Conservation (phyloP, 2,888 invertebrate species). For the Trichacis sp. region DNA sequence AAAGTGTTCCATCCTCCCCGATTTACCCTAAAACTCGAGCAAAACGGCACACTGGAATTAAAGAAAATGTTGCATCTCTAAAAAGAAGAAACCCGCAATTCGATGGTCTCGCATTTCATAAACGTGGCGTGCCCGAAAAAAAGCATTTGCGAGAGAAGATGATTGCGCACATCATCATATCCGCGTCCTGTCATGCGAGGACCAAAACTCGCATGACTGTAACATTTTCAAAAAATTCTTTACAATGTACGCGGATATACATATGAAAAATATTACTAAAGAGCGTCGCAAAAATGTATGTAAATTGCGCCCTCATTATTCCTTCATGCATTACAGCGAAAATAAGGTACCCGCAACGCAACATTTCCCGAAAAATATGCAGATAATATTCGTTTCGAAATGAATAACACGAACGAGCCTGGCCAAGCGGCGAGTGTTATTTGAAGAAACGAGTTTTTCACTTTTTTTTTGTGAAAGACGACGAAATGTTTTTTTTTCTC, state of each 20-base stretch:
- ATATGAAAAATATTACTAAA: conserved; percentile 12
- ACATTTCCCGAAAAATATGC: not conserved
- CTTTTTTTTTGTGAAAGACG: too few species aligned
- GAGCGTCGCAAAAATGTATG: conserved; percentile 24
- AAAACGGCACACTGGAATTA: too few species aligned
- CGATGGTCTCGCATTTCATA: conserved; percentile 26
- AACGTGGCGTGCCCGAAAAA: conserved; percentile 41
- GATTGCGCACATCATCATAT: conserved; percentile 40
- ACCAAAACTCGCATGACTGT: conserved; percentile 42
- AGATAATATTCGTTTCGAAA: not conserved
- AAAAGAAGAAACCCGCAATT: conserved; percentile 38
- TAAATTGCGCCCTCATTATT: conserved; percentile 17
- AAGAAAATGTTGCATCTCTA: conserved; percentile 15
- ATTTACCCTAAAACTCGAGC: too few species aligned
- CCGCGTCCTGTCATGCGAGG: conserved; percentile 37
- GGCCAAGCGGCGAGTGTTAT: not conserved
- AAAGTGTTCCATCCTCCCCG: too few species aligned
- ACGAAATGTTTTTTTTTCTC: too few species aligned
- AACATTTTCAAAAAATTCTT: conserved; percentile 38
- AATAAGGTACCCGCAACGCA: too few species aligned
- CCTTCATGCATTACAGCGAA: too few species aligned
- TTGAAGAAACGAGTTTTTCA: not conserved
- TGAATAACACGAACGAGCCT: too few species aligned
- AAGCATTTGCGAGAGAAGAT: conserved; percentile 38
- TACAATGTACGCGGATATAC: conserved; percentile 28